Base-by-base conservation (phyloP, 2,888 invertebrate species). In the Drosophila yooni region DNA sequence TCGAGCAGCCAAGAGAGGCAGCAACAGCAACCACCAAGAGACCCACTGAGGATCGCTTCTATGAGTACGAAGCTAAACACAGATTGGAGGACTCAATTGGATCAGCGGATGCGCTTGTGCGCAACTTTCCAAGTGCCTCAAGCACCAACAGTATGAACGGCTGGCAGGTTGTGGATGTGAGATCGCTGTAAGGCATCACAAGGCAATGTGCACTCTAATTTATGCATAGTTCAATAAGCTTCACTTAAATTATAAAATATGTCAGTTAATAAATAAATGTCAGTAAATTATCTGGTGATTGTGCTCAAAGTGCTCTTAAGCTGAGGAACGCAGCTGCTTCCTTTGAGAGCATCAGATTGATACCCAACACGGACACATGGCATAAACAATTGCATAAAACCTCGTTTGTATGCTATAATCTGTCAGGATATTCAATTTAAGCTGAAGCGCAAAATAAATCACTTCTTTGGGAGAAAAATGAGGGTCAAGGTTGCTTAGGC, bases 21-120 rank as follows among this genome's bases (percentile, higher is more conserved):
- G 51, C 80, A 0, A 36, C 70, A 4, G 33, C 79, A 0, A 34
- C 11, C 31, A 59, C 62, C 0, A 79, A 82, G 21, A 59, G 58
- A 21, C 72, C 69, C 7, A 63, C 38, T 2, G 64, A 76, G 33
- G 93, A 93, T 88, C 85, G 83, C 10, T 93, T 93, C 72, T 93
- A 93, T 65, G 91, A 93, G 29, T 93, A 85, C 70, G 93, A 93
- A 13, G 91, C 91, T 25, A 88, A 92, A n/a, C 77, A 56, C 1
- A 53, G 88, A 5, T 59, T 89, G 46, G 76, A 83, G 60, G 73
- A 88, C 6, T 70, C 67, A n/a, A 71, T 79, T 13, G 57, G 48
- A 43, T 40, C 74, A 1, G 77, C 73, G 2, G 72, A 81, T 38
- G 50, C 66, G 2, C 29, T 81, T 10, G 75, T 76, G 69, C 74